Conservation (phyloP, 2,797 vertebrate species). For the Eleutherodactylus coqui region DNA sequence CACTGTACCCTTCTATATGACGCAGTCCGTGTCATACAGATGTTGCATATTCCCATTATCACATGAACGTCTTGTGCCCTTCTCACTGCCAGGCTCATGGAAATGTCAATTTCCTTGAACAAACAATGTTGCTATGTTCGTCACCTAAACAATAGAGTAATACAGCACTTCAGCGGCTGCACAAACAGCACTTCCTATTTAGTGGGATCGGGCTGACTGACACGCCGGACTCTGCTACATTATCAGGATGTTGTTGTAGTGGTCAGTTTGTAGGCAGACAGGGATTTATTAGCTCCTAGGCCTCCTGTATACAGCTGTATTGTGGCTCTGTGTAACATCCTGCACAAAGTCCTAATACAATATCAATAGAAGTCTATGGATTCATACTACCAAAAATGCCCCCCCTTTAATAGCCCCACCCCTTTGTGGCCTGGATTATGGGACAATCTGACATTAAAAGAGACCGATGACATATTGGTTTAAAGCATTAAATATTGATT, state of each 20-base stretch:
- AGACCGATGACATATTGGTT: too few species aligned
- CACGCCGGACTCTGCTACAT: conserved; percentile 5
- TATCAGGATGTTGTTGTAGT: conserved; percentile 3
- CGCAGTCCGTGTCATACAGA: not conserved
- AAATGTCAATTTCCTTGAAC: conserved; percentile 45
- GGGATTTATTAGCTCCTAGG: not conserved
- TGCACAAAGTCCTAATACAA: too few species aligned
- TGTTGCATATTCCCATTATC: conserved; percentile 9
- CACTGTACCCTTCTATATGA: not conserved
- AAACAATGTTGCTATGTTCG: conserved; percentile 26
- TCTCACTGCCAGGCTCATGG: conserved; percentile 33
- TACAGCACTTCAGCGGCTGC: conserved; percentile 1
- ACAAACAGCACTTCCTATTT: conserved; percentile 34
- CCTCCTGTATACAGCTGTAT: not conserved
- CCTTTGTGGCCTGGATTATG: too few species aligned
- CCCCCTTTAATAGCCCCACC: too few species aligned
- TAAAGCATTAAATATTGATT: too few species aligned
- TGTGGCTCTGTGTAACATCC: not conserved
- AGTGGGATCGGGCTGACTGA: not conserved
- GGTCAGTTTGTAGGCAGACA: conserved; percentile 1
- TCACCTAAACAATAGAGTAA: conserved; percentile 36
- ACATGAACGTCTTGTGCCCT: conserved; percentile 22
- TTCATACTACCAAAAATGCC: too few species aligned
- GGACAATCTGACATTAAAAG: too few species aligned
- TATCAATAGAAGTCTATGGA: too few species aligned